Evolutionary conservation across 2,113 vertebrate genomes (phyloP).

Genomic region (Pitta sordida): DNA sequence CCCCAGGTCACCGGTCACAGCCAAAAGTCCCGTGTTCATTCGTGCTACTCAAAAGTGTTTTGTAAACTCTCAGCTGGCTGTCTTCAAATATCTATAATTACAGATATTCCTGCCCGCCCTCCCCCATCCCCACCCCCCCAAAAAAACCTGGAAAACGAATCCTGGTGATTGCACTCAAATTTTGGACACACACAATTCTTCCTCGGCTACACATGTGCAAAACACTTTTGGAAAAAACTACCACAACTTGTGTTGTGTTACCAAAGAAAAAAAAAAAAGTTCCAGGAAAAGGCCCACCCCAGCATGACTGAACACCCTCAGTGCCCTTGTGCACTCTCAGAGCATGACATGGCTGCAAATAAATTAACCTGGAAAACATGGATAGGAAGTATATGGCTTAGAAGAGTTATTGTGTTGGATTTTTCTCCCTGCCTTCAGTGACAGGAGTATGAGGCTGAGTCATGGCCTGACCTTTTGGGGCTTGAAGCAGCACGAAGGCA

Average conservation of each 20-base stretch:
- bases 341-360: slow-evolving; percentile 20
- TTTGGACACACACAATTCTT: not conserved
- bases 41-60: not conserved
- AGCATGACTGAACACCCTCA: not conserved
- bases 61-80: not conserved
- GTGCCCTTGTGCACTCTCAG: not conserved
- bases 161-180: not conserved
- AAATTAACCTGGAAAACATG: slow-evolving; percentile 38
- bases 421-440: not conserved
- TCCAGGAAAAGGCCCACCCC: not conserved
- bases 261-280: not conserved
- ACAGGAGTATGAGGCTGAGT: not conserved
- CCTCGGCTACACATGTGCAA: slow-evolving; percentile 49
- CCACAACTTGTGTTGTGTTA: not conserved
- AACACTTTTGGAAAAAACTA: not conserved
- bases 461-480: slow-evolving; percentile 22
- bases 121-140: not conserved
- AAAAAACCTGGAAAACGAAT: not conserved
- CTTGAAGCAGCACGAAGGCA: slow-evolving; percentile 25
- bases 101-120: not conserved
- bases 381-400: slow-evolving; percentile 62
- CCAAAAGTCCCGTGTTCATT: not conserved
- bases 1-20: not conserved
- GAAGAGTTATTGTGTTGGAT: not conserved
- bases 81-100: not conserved